Percentiles rank a stretch among this genome's conserved stretches.
Conservation (phyloP, 2,888 invertebrate species). For the Flabesymbios commensalis region DNA sequence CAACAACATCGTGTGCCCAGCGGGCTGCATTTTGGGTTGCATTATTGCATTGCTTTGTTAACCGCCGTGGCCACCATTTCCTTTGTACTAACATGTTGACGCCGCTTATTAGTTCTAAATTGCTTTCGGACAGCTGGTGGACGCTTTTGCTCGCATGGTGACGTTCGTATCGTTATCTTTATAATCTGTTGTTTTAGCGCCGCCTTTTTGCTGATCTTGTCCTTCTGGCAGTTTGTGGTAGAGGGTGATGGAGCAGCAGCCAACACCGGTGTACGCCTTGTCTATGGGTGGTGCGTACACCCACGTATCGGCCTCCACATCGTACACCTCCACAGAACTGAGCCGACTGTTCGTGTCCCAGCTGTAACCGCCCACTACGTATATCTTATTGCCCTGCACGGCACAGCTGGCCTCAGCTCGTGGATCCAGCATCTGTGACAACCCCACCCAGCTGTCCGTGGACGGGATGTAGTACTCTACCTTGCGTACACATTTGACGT, state of each 20-base stretch:
- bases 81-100: neutral
- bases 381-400: slow-evolving; percentile 35
- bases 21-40: too few relatives aligned
- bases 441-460: slow-evolving; percentile 32
- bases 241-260: slow-evolving; percentile 28
- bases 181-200: neutral
- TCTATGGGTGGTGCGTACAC: slow-evolving; percentile 17
- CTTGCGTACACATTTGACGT: slow-evolving; percentile 18
- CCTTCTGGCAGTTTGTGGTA: slow-evolving; percentile 13
- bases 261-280: slow-evolving; percentile 36
- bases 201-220: neutral
- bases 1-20: too few relatives aligned
- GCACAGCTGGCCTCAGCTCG: slow-evolving; percentile 42
- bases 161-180: too few relatives aligned
- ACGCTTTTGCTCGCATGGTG: too few relatives aligned
- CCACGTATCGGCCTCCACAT: slow-evolving; percentile 38
- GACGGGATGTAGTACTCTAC: slow-evolving; percentile 14
- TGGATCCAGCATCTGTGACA: slow-evolving; percentile 38
- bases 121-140: too few relatives aligned
- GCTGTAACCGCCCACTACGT: slow-evolving; percentile 44
- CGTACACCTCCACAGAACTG: slow-evolving; percentile 36
- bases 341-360: slow-evolving; percentile 39
- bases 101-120: too few relatives aligned
- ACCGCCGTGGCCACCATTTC: neutral
- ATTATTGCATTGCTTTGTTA: too few relatives aligned